Percentiles rank a stretch among this genome's conserved stretches.
phyloP scores from a whole-genome alignment of 2,113 vertebrate species.

The Nannospalax galili region DNA sequence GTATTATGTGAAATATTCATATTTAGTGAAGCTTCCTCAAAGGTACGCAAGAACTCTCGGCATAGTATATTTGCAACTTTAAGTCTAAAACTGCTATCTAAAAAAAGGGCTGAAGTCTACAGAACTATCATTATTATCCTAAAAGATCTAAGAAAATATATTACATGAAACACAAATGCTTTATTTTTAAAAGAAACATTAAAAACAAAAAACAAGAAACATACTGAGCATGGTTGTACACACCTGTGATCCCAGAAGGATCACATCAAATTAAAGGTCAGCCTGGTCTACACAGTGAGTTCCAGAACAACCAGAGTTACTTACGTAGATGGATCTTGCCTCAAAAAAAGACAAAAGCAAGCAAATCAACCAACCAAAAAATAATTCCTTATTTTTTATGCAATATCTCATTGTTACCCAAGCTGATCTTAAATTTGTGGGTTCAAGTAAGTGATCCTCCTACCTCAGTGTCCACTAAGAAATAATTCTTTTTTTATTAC shows the following conservation, averaged over 20 bases:
- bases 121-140: not conserved
- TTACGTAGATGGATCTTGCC: no score
- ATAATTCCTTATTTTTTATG: not conserved
- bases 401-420: not conserved
- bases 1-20: not conserved
- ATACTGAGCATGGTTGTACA: not conserved
- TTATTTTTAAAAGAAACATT: not conserved
- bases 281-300: not conserved
- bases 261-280: not conserved
- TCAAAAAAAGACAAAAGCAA: not conserved
- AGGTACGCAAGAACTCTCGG: not conserved
- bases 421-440: not conserved
- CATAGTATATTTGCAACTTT: not conserved
- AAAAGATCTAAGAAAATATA: not conserved
- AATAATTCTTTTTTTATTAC: not conserved
- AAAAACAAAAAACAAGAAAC: not conserved
- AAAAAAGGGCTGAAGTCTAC: not conserved
- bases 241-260: not conserved
- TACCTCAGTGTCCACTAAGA: not conserved
- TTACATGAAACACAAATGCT: not conserved
- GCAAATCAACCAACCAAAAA: not conserved
- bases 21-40: not conserved
- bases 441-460: not conserved
- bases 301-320: not conserved
- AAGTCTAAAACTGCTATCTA: not conserved